Conservation (phyloP, 2,888 invertebrate species). For the Athrips mouffetella region DNA sequence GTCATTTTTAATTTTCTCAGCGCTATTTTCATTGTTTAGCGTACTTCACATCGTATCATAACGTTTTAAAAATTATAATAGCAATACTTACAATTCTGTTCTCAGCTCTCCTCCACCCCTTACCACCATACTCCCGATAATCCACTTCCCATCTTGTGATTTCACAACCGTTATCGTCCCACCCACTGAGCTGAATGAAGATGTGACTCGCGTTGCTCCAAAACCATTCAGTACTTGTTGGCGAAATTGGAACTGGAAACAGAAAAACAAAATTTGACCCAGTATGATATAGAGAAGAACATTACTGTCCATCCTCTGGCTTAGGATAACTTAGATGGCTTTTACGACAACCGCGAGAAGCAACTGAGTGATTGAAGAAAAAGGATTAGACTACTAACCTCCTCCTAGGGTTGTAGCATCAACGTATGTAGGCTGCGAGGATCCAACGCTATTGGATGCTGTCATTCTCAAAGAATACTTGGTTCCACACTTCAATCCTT, state of each 20-base stretch:
- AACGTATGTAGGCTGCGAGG: conserved; percentile 81
- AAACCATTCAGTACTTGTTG: conserved; percentile 87
- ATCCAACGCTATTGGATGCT: conserved; percentile 88
- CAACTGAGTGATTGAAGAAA: no score
- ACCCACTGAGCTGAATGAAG: conserved; percentile 87
- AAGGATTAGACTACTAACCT: no score
- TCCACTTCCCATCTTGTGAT: conserved; percentile 89
- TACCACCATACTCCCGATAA: conserved; percentile 76
- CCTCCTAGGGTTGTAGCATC: conserved; percentile 80
- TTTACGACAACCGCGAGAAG: no score
- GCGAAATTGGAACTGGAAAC: conserved; percentile 79
- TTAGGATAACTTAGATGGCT: no score
- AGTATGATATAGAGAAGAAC: background rate
- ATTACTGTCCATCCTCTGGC: no score
- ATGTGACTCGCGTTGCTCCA: conserved; percentile 89
- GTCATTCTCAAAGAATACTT: conserved; percentile 88
- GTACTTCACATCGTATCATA: no score
- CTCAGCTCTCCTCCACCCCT: conserved; percentile 67
- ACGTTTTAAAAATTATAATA: no score
- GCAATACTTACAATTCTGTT: conserved; percentile 58
- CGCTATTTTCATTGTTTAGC: no score
- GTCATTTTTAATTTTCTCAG: no score
- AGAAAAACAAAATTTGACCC: background rate
- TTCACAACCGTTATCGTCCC: conserved; percentile 92
- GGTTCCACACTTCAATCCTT: conserved; percentile 89